Evolutionary conservation across 2,888 invertebrate species (phyloP), one percentile per base, ranked within the genome.

Genomic region (Lasioglossum figueresi): DNA sequence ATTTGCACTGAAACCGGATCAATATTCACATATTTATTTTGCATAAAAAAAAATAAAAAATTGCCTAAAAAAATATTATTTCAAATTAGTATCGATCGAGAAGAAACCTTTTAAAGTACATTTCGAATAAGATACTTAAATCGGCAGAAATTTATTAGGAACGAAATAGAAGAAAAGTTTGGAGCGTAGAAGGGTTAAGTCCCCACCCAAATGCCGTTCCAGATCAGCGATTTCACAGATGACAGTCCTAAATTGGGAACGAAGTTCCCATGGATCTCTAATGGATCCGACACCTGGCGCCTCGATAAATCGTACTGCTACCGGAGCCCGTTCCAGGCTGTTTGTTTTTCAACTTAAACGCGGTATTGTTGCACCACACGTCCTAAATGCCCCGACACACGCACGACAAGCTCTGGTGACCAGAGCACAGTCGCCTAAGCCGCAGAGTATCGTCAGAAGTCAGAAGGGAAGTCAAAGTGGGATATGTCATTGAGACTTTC

Each of bases 391-490:
- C 66, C 66, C 66, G 66, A 34, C 66, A 34, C 66, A 31, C 66
- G 66, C 66, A 8, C 66, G 34, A 66, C 70, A 66, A 66, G 66
- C 66, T 66, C 34, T 19, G 63, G 66, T 66, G 66, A 70, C 74
- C 19, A 23, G 52, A 68, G 45, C 34, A 82, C 52, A 66, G 19
- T 73, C 66, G 71, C 37, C 37, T 23, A 34, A 63, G 66, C 66
- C 66, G 66, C 66, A 34, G 34, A 66, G 66, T 66, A 66, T 66
- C 31, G n/a, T n/a, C n/a, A n/a, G n/a, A n/a, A n/a, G 34, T 66
- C 66, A 8, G 56, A 31, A 52, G 56, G 31, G 34, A 37, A 43
- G 63, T 59, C 52, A 4, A 27, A 82, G 71, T 59, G 63, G 56
- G 45, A 37, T 74, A 31, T 52, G 37, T 40, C 31, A 78, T 70